phyloP scores from a whole-genome alignment of 1,140 invertebrate species.

The Aphaenogaster ashmeadi region DNA sequence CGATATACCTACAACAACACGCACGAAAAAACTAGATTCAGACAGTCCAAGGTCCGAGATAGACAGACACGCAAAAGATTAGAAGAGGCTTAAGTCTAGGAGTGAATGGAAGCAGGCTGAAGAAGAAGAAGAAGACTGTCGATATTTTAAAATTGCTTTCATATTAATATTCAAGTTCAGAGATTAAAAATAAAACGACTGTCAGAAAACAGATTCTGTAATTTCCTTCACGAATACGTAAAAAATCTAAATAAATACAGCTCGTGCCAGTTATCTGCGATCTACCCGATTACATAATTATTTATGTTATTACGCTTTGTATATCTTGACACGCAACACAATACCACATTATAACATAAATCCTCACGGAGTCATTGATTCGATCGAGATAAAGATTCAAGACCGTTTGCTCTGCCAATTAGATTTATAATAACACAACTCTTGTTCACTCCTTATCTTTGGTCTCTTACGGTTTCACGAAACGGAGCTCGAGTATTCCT shows the following conservation, averaged over 20 bases:
- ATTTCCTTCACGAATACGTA: too few relatives aligned
- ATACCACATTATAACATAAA: neutral
- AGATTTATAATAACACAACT: neutral
- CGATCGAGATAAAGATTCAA: neutral
- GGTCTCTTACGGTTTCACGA: neutral
- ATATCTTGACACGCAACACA: neutral
- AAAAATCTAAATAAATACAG: neutral
- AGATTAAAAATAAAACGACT: too few relatives aligned
- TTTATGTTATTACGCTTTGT: neutral
- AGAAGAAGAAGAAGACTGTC: too few relatives aligned
- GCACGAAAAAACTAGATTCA: too few relatives aligned
- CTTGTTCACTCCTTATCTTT: neutral
- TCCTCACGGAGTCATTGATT: neutral
- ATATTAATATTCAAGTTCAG: too few relatives aligned
- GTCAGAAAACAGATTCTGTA: too few relatives aligned
- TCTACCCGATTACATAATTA: neutral
- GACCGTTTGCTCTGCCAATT: neutral
- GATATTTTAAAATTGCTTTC: too few relatives aligned
- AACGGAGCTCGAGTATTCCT: slow-evolving; percentile 3
- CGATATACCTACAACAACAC: too few relatives aligned
- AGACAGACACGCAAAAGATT: too few relatives aligned
- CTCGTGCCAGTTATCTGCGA: neutral
- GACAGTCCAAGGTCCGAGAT: too few relatives aligned
- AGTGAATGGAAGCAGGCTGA: too few relatives aligned
- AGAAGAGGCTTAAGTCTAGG: too few relatives aligned